Evolutionary conservation across 2,797 vertebrate species (phyloP), one percentile per base, ranked within the genome.

Genomic region (Muscicapa comitata): DNA sequence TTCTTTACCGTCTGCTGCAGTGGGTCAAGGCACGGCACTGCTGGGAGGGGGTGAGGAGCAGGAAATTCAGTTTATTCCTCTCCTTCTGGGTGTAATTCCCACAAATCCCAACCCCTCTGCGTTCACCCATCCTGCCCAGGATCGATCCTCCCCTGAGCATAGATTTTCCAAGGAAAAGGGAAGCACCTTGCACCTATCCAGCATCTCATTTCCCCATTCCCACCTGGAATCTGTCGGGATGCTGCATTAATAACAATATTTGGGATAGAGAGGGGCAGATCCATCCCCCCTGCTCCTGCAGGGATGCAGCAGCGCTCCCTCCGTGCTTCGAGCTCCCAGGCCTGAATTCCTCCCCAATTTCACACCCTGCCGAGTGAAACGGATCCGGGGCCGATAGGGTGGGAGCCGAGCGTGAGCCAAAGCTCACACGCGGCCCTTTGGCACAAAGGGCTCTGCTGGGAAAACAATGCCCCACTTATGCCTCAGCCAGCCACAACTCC

Each of bases 391-490:
- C 59, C 43, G 94, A 25, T 18, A 3, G 9, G 31, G 74, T 70
- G 13, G 14, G 88, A 15, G 29, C 79, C 81, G 50, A 25, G 53
- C 15, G 37, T 6, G 45, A 45, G 96, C 95, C 97, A 97, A 93
- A 91, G 96, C 97, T 93, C 96, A 95, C 96, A 95, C 89, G 70
- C 57, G 62, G 95, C 92, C 80, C 94, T 86, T 79, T 86, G 57
- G 88, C 93, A 82, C 33, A 81, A 33, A 43, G 57, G 95, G 87
- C 73, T 90, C 81, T 72, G 88, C 94, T 80, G 82, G 88, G 73
- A 90, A 95, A 94, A 98, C 97, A 98, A 97, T 91, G 92, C 66
- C 40, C 77, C 90, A 10, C 96, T 96, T 96, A 86, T 97, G 95
- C 88, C 37, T 62, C 53, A 20, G 92, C 80, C 91, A 86, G 96